Conservation (phyloP, 2,113 vertebrate genomes). For the Sitta europaea region DNA sequence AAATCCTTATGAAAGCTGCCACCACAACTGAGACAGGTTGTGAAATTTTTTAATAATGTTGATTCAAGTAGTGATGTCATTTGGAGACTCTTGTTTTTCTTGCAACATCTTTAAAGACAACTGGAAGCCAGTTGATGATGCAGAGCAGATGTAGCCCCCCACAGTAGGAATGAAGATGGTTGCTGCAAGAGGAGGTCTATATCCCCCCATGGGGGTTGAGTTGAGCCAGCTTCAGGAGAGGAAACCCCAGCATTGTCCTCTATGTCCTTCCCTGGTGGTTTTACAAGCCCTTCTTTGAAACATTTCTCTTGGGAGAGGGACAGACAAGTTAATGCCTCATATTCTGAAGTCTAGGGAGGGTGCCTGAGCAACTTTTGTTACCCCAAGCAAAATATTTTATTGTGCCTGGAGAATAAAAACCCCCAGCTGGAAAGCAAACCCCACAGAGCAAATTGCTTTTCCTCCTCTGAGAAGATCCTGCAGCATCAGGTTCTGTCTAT, state of each 20-base stretch:
- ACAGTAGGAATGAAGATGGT: not conserved
- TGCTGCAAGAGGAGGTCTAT: not conserved
- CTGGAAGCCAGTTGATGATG: not conserved
- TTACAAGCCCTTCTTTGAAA: not conserved
- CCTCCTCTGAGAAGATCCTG: not conserved
- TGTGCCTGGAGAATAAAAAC: not conserved
- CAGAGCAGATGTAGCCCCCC: not conserved
- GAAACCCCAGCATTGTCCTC: not conserved
- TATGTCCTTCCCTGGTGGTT: not conserved
- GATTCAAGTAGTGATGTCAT: slow-evolving; percentile 59
- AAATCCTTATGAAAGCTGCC: slow-evolving; percentile 70
- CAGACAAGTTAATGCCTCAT: not conserved
- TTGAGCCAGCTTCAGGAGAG: not conserved
- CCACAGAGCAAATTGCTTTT: not conserved
- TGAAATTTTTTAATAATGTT: slow-evolving; percentile 69
- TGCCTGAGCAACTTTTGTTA: not conserved
- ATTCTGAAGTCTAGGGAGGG: not conserved
- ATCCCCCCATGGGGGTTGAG: not conserved
- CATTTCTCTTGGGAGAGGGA: not conserved
- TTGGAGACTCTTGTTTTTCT: slow-evolving; percentile 43
- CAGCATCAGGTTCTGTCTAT: fast-evolving
- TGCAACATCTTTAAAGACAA: not conserved
- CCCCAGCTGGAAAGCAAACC: not conserved
- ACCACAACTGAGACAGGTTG: slow-evolving; percentile 47
- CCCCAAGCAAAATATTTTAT: not conserved